phyloP scores from a whole-genome alignment of 2,888 invertebrate genomes.

The Apotomis capreana region DNA sequence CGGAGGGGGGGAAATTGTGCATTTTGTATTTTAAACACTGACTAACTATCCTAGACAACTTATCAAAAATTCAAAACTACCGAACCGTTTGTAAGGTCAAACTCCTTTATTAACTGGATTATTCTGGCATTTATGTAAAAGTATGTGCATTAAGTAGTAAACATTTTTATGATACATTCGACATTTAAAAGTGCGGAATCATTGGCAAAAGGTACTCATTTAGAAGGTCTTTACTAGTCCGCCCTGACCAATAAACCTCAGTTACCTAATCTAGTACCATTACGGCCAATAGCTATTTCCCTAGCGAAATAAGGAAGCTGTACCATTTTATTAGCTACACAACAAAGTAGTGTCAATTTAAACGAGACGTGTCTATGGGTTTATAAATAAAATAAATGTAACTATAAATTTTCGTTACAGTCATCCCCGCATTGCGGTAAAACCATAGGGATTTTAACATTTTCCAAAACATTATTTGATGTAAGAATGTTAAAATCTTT shows the following conservation, averaged over 20 bases:
- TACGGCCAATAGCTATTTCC: constrained; percentile 20
- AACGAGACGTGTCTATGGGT: background rate
- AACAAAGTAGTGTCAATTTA: constrained; percentile 2
- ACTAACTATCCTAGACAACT: too few relatives aligned
- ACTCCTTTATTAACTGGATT: too few relatives aligned
- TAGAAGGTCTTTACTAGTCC: constrained; percentile 25
- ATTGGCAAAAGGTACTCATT: constrained; percentile 7
- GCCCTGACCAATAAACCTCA: constrained; percentile 30
- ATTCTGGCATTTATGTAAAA: background rate
- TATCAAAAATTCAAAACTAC: too few relatives aligned
- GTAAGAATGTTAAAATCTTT: constrained; percentile 1
- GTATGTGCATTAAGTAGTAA: constrained; percentile 1
- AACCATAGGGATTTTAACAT: background rate
- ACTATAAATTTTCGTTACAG: background rate
- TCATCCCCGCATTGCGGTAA: background rate
- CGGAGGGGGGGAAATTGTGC: too few relatives aligned
- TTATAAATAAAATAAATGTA: background rate
- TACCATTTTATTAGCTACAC: background rate
- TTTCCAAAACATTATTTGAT: background rate
- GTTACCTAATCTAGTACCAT: constrained; percentile 17
- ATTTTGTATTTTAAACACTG: too few relatives aligned
- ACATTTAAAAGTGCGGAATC: constrained; percentile 8
- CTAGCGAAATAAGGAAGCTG: constrained; percentile 16
- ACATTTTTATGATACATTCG: constrained; percentile 12
- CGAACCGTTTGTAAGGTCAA: too few relatives aligned